Evolutionary conservation across 2,888 invertebrate species (phyloP).

Genomic region (Silvanus unidentatus): DNA sequence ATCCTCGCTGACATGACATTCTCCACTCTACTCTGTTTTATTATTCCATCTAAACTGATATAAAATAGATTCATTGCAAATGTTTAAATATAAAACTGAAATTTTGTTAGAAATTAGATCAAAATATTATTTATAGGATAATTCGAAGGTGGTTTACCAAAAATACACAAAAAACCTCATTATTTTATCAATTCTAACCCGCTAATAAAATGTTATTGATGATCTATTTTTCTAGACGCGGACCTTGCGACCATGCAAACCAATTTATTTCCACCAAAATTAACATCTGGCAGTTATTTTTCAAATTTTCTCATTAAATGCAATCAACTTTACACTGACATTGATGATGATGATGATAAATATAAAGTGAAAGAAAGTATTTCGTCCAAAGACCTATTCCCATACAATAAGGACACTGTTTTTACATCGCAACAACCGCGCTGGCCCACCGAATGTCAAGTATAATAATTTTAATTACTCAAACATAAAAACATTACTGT

Average conservation of each 20-base stretch:
- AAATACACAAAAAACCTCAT: too few relatives aligned
- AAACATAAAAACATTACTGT: not conserved
- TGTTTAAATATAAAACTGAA: too few relatives aligned
- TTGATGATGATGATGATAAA: constrained; percentile 41
- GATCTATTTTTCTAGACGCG: constrained; percentile 15
- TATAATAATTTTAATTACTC: constrained; percentile 36
- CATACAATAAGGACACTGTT: constrained; percentile 32
- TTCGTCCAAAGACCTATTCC: constrained; percentile 60
- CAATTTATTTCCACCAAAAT: constrained; percentile 54
- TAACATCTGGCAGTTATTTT: constrained; percentile 50
- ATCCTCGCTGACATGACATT: too few relatives aligned
- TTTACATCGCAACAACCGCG: constrained; percentile 69
- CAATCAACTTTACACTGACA: constrained; percentile 46
- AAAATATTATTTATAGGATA: too few relatives aligned
- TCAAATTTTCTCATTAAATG: constrained; percentile 63
- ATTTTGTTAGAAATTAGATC: too few relatives aligned
- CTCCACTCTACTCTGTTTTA: too few relatives aligned
- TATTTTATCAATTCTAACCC: too few relatives aligned
- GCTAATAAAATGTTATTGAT: too few relatives aligned
- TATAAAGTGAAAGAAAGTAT: constrained; percentile 23
- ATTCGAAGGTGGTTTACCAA: too few relatives aligned
- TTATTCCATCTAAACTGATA: too few relatives aligned
- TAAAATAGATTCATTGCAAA: too few relatives aligned
- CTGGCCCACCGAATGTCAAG: constrained; percentile 89
- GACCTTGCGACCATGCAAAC: constrained; percentile 63